Conservation (phyloP, 2,888 invertebrate genomes). For the Idaea dimidiata region DNA sequence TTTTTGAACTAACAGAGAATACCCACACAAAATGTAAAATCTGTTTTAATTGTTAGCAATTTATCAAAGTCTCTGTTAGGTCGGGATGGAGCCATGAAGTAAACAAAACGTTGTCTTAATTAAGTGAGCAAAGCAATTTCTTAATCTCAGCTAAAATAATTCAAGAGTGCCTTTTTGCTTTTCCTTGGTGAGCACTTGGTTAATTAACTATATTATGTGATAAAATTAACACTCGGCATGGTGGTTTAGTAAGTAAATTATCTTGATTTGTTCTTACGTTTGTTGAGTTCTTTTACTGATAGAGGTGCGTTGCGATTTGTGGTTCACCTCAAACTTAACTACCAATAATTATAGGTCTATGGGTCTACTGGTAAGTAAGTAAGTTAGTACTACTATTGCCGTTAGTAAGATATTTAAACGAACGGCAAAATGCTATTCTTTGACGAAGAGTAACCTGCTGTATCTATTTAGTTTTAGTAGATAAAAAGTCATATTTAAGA, state of each 20-base stretch:
- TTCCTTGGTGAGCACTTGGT: not conserved
- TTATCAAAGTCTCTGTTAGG: slow-evolving; percentile 51
- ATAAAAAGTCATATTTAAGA: too few relatives aligned
- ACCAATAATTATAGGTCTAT: too few relatives aligned
- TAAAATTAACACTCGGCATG: slow-evolving; percentile 9
- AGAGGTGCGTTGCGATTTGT: not conserved
- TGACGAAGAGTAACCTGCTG: too few relatives aligned
- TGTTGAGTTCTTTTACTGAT: not conserved
- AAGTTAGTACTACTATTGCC: too few relatives aligned
- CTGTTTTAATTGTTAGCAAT: slow-evolving; percentile 46
- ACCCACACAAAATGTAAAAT: slow-evolving; percentile 35
- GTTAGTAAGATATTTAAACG: too few relatives aligned
- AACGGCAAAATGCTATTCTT: too few relatives aligned
- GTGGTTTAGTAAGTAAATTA: not conserved
- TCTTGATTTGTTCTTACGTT: not conserved
- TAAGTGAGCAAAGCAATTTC: slow-evolving; percentile 54
- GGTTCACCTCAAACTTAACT: not conserved
- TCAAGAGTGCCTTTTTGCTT: slow-evolving; percentile 26
- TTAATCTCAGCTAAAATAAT: slow-evolving; percentile 47
- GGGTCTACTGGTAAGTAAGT: too few relatives aligned
- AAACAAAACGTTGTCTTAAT: slow-evolving; percentile 56
- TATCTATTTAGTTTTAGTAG: too few relatives aligned
- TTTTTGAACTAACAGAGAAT: slow-evolving; percentile 23
- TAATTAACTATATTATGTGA: slow-evolving; percentile 13
- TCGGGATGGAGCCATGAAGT: slow-evolving; percentile 31